Percentiles rank a stretch among this genome's conserved stretches.
These are phyloP conservation scores for Xiphorhynchus erythropygius DNA, from an alignment of 2,797 vertebrate species.

Conservation along the genomic window DNA sequence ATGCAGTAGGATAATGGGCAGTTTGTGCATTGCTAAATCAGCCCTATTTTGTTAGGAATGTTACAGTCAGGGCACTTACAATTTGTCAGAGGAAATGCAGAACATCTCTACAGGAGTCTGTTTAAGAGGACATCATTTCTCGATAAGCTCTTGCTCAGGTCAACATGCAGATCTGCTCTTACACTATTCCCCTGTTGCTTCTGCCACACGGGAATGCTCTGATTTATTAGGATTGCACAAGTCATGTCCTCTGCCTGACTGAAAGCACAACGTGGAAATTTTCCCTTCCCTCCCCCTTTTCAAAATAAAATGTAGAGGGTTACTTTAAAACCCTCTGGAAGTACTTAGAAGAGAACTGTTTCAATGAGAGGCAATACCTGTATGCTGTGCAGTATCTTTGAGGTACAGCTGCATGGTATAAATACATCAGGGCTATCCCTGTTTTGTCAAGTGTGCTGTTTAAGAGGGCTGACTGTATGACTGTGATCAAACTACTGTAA, in stretches of 20 bases:
- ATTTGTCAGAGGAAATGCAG: slow-evolving; percentile 86
- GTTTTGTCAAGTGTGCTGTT: background rate
- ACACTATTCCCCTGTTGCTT: slow-evolving; percentile 86
- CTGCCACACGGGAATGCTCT: slow-evolving; percentile 88
- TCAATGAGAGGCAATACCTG: background rate
- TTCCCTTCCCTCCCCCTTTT: slow-evolving; percentile 52
- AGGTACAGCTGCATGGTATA: background rate
- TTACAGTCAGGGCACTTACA: slow-evolving; percentile 79
- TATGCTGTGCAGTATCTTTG: background rate
- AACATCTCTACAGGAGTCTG: slow-evolving; percentile 82
- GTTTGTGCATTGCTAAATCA: slow-evolving; percentile 87
- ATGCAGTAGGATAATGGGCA: slow-evolving; percentile 85
- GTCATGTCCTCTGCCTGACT: slow-evolving; percentile 89
- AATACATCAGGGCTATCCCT: background rate
- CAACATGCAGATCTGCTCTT: slow-evolving; percentile 75
- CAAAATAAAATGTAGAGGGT: slow-evolving; percentile 72
- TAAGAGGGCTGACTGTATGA: background rate
- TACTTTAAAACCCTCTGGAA: slow-evolving; percentile 65
- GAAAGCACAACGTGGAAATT: slow-evolving; percentile 86
- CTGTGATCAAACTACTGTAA: background rate
- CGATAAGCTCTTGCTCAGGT: slow-evolving; percentile 81
- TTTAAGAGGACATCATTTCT: slow-evolving; percentile 89
- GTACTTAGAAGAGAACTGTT: background rate
- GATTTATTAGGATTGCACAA: slow-evolving; percentile 91
- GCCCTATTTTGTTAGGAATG: slow-evolving; percentile 83